Evolutionary conservation across 2,113 vertebrate genomes (phyloP).

Genomic region (Osmerus eperlanus): DNA sequence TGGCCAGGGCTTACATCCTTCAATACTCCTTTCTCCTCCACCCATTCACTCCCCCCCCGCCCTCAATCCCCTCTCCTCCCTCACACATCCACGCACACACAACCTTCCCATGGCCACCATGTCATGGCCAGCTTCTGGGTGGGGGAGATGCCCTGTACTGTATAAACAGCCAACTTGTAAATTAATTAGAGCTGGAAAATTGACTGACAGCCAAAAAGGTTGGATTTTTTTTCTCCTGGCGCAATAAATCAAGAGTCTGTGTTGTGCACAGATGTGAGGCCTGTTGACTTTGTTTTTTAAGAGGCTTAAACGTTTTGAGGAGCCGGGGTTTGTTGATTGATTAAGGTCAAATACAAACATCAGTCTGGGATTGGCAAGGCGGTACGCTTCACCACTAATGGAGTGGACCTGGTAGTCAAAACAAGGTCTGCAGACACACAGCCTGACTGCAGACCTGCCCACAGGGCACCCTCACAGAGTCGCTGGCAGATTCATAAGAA

Average conservation of each 20-base stretch:
- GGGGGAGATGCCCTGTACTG: constrained; percentile 64
- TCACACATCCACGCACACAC: constrained; percentile 34
- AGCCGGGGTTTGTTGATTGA: constrained; percentile 49
- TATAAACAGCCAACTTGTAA: constrained; percentile 66
- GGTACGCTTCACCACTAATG: constrained; percentile 40
- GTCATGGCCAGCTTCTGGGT: constrained; percentile 64
- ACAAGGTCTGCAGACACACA: constrained; percentile 28
- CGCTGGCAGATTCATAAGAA: background rate
- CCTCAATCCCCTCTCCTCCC: background rate
- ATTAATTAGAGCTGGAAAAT: constrained; percentile 71
- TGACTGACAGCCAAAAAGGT: constrained; percentile 58
- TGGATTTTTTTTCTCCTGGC: constrained; percentile 37
- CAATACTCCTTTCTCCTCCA: constrained; percentile 72
- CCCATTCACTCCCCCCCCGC: constrained; percentile 29
- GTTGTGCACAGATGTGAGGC: constrained; percentile 49
- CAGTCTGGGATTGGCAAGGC: constrained; percentile 52
- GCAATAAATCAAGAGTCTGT: constrained; percentile 68
- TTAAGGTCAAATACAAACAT: constrained; percentile 65
- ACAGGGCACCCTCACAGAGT: background rate
- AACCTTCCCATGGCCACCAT: constrained; percentile 34
- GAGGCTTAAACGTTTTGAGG: constrained; percentile 44
- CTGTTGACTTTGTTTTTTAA: constrained; percentile 55
- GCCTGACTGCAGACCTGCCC: constrained; percentile 9
- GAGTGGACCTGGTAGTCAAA: constrained; percentile 37
- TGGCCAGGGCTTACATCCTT: constrained; percentile 4